Evolutionary conservation across 2,888 invertebrate genomes (phyloP), one percentile per base, ranked within the genome.

Genomic region (Strigamia crassipes): DNA sequence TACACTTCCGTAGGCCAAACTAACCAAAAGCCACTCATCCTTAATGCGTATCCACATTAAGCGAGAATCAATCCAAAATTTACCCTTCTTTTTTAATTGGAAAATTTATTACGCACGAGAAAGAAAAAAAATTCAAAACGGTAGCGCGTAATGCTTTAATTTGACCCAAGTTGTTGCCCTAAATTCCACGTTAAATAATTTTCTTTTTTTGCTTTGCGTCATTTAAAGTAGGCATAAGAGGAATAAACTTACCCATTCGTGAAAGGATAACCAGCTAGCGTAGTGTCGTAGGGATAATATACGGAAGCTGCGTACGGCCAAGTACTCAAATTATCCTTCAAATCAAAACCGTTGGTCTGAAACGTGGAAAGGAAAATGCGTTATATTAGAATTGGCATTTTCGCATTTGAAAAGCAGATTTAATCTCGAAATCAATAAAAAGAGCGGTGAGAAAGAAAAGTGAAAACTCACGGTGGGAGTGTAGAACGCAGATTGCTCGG

Each of bases 221-320:
- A 18, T 73, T 73, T 38, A 78, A 78, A 78, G 15, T 27, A 18
- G 13, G n/a, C n/a, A n/a, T n/a, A 31, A 78, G 13, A 38, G 10
- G 10, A 78, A 31, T 15, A 15, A 81, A 91, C 95, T 95, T 90
- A 96, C 96, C 96, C 95, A 90, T 95, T 96, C 66, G 85, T 85
- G 90, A 96, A 97, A 84, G 96, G 95, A 90, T 97, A 96, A 86
- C 95, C 94, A 83, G 95, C 94, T 88, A 96, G 94, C 83, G 95
- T 94, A 5, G 88, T 87, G 87, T 97, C 96, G 89, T 96, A 96
- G 81, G 96, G 96, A 89, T 96, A 96, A 89, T 96, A 96, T 84
- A 96, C 94, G 73, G 95, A 93, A 13, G 83, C 83, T 82, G 95
- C 94, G 89, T 96, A 96, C 85, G 95, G 95, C 96, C 96, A 96